Evolutionary conservation across 2,113 vertebrate species (phyloP).

Genomic region (Myiopsitta monachus): DNA sequence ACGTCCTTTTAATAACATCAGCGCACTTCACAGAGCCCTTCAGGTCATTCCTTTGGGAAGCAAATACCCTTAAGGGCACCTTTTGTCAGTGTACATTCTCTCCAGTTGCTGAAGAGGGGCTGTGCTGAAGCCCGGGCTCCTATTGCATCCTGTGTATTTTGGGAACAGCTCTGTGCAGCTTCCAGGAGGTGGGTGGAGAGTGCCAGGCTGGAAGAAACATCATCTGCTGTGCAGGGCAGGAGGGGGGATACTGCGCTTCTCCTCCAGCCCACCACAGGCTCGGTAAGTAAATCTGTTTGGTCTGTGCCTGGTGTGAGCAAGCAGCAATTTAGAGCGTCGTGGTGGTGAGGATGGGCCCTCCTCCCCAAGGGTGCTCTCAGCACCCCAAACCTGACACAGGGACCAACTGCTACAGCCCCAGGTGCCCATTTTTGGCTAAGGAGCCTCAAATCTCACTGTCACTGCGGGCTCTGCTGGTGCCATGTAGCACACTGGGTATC

Average conservation of each 20-base stretch:
- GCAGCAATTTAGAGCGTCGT: background rate
- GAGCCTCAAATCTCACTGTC: background rate
- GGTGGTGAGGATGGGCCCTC: background rate
- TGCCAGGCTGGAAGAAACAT: background rate
- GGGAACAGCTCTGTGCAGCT: background rate
- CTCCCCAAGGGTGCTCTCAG: background rate
- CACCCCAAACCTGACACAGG: background rate
- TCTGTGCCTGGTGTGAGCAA: background rate
- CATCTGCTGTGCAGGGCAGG: background rate
- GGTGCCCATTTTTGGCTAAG: background rate
- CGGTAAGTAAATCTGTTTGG: background rate
- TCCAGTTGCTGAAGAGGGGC: background rate
- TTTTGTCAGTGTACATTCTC: background rate
- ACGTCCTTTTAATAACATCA: background rate
- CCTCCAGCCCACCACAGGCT: background rate
- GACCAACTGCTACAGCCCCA: background rate
- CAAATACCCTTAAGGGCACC: background rate
- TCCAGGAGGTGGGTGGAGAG: background rate
- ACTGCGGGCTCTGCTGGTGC: background rate
- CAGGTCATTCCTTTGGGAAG: background rate
- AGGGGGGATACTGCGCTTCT: background rate
- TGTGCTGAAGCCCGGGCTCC: background rate
- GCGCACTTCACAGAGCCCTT: background rate
- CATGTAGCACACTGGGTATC: fast-evolving
- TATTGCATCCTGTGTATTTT: background rate